Percentiles rank a stretch among this genome's conserved stretches.
phyloP scores from a whole-genome alignment of 2,797 vertebrate species.

The Todus mexicanus region DNA sequence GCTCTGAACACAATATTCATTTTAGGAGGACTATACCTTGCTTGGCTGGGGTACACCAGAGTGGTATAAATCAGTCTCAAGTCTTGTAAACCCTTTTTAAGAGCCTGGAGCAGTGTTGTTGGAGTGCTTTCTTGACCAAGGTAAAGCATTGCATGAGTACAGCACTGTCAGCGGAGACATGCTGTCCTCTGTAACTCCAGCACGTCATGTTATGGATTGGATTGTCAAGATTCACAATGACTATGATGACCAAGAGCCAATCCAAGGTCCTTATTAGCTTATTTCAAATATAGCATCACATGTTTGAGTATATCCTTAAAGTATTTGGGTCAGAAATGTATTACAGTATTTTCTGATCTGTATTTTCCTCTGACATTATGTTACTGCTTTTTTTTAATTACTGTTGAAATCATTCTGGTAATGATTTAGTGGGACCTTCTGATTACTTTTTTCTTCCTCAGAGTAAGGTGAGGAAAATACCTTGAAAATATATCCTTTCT shows the following conservation, averaged over 20 bases:
- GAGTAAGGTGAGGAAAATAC: neutral
- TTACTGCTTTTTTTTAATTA: neutral
- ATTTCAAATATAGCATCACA: neutral
- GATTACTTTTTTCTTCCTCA: neutral
- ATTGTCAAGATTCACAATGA: neutral
- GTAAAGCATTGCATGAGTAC: neutral
- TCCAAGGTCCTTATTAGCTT: neutral
- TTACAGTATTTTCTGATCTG: neutral
- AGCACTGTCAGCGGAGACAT: neutral
- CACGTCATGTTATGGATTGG: accelerated
- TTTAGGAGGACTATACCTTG: neutral
- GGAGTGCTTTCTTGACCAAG: neutral
- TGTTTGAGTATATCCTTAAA: neutral
- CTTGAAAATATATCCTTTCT: neutral
- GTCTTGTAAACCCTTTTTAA: neutral
- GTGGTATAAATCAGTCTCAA: neutral
- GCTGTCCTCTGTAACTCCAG: neutral
- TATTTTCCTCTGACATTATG: neutral
- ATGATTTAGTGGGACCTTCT: neutral
- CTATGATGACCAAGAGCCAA: neutral
- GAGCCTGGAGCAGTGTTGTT: neutral
- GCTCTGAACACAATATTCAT: neutral
- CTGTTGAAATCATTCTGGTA: neutral
- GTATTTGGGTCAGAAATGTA: neutral
- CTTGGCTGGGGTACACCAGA: neutral